Base-by-base conservation (phyloP, 1,140 invertebrate species). In the Orchesella cincta region DNA sequence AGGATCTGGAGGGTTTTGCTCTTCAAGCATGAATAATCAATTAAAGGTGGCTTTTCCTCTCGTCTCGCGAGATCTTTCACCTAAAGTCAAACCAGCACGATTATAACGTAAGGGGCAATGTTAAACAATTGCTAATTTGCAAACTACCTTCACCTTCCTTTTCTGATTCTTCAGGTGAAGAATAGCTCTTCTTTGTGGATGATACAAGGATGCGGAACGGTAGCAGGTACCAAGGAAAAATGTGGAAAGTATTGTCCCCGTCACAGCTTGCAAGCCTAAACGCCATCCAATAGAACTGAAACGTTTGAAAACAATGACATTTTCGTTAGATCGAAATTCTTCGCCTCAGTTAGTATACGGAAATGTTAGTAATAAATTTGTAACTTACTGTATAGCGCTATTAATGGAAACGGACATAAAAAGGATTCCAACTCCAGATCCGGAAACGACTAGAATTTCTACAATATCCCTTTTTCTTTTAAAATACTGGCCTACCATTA, bases 401-500 rank as follows among this genome's bases (percentile, higher is more conserved):
- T 91, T 91, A 83, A 94, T 91, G 83, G 94, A 91, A 26, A 90
- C 89, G 1, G 93, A 93, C 91, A 95, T 93, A 20, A 94, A 86
- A 1, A 92, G 90, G 62, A 95, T 92, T 46, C 94, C 94, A 8
- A 94, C 85, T 1, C 94, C 94, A 81, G 91, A 94, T 78, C 93
- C 93, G 35, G 92, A 92, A n/a, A 94, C 91, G 71, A 95, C 92
- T 83, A 94, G 91, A 83, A 95, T 93, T 86, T 96, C 94, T n/a
- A 95, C 94, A 57, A 94, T 88, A 85, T 95, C 94, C 71, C 94
- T 86, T 81, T 90, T 88, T 77, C 92, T 84, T 84, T 94, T 94
- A 88, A 96, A 96, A 86, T 96, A 96, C 83, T 95, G 93, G 1
- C 93, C 94, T 64, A 96, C 92, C 93, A 96, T 95, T 78, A 97